A percentile compares a stretch with the other conserved stretches of the same genome.
Evolutionary conservation across 2,113 vertebrate genomes (phyloP).

Genomic region (Sinocyclocheilus rhinocerous): DNA sequence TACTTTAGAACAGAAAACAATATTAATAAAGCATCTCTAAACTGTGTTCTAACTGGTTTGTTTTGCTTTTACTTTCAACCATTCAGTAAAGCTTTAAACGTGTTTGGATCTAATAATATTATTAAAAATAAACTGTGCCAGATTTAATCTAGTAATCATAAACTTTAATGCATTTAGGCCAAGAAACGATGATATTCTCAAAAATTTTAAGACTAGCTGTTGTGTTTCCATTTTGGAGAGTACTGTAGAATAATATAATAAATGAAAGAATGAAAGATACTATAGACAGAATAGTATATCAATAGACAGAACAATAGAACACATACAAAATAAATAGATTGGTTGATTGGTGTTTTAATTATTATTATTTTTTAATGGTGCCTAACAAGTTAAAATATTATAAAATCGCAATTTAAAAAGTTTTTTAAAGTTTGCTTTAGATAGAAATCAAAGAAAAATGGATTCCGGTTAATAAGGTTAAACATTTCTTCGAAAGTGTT

Average conservation of each 20-base stretch:
- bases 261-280: neutral
- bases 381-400: too few relatives aligned
- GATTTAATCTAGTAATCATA: too few relatives aligned
- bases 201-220: neutral
- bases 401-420: neutral
- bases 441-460: neutral
- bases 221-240: too few relatives aligned
- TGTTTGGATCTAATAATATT: neutral
- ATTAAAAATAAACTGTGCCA: too few relatives aligned
- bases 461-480: too few relatives aligned
- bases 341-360: neutral
- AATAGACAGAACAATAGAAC: neutral
- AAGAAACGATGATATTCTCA: neutral
- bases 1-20: neutral
- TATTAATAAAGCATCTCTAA: neutral
- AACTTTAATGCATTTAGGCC: neutral
- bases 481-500: neutral
- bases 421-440: neutral
- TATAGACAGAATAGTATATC: neutral
- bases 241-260: neutral
- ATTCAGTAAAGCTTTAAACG: neutral
- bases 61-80: neutral
- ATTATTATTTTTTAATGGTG: too few relatives aligned
- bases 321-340: neutral
- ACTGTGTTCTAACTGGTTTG: neutral